Evolutionary conservation across 23 tunicate genomes (phyloP), one percentile per base, ranked within the genome.

Genomic region (Styela plicata): DNA sequence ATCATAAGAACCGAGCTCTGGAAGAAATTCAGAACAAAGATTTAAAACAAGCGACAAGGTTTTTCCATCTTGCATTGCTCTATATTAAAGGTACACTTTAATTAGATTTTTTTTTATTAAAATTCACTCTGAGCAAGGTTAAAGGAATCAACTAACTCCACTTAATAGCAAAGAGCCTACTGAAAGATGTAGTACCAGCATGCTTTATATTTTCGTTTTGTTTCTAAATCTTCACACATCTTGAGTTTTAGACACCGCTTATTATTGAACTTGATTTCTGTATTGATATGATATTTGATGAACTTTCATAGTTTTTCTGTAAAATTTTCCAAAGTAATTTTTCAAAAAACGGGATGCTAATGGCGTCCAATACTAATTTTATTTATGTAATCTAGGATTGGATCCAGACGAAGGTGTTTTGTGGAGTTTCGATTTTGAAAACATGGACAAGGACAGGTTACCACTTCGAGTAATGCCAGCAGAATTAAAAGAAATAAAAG

Each of bases 361-460:
- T 18, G 20, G 64, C 64, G 64, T 67, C 24, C 31, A 0, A 16
- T 67, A 25, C 31, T 25, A 29, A 29, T 67, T 67, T 67, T 18
- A 78, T 18, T 63, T 17, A 73, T 44, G 10, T 10, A 0, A 64
- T 37, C 27, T 22, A 91, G 97, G 97, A 27, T 35, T 91, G 23
- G 97, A 91, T 83, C 97, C 97, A 21, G 97, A 91, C 63, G 97
- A 91, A 83, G 97, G 91, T 66, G 90, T 91, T 31, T 65, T 80
- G 33, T 89, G 94, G 94, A 89, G 82, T 64, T 79, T 85, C 1
- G 94, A 89, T 63, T 89, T 89, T 67, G 85, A 89, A 57, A 33
- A 80, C 18, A 83, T 91, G 79, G 88, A 86, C 64, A 84, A 86
- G 71, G 97, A 91, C 63, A 83, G 83, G 28, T 33, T 86, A 69